Conservation (phyloP, 2,888 invertebrate genomes). For the Onthophagus sagittarius region DNA sequence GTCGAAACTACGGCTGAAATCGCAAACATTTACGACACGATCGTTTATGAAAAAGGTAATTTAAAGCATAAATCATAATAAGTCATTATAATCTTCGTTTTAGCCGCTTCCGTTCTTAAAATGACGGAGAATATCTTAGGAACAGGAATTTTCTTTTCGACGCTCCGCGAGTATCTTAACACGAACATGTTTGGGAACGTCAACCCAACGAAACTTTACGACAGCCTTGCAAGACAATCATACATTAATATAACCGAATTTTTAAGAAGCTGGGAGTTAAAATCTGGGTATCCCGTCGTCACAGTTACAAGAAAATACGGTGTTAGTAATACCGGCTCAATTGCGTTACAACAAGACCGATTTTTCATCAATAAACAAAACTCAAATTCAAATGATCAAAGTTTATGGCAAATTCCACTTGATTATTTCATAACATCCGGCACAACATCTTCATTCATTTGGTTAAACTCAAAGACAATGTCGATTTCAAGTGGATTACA, state of each 20-base stretch:
- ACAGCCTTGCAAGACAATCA: background rate
- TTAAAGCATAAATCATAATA: background rate
- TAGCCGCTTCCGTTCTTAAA: constrained; percentile 21
- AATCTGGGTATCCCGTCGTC: constrained; percentile 26
- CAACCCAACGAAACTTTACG: constrained; percentile 14
- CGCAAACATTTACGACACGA: constrained; percentile 54
- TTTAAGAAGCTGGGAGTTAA: constrained; percentile 18
- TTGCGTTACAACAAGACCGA: constrained; percentile 11
- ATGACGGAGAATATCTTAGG: constrained; percentile 18
- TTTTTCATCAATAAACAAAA: constrained; percentile 1
- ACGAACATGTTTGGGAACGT: constrained; percentile 12
- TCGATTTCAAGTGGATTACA: background rate
- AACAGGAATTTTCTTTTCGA: background rate
- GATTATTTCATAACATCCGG: constrained; percentile 11
- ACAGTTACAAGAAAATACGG: constrained; percentile 19
- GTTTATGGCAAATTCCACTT: constrained; percentile 17
- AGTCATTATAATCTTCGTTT: too few relatives aligned
- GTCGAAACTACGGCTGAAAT: constrained; percentile 53
- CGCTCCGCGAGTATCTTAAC: constrained; percentile 11
- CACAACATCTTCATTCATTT: background rate
- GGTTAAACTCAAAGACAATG: background rate
- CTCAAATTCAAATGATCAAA: constrained; percentile 46
- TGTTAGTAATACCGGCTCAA: constrained; percentile 1
- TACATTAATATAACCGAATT: constrained; percentile 15
- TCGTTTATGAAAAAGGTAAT: constrained; percentile 60